phyloP scores from a whole-genome alignment of 2,888 invertebrate species.

The Cecidostiba fungosa region DNA sequence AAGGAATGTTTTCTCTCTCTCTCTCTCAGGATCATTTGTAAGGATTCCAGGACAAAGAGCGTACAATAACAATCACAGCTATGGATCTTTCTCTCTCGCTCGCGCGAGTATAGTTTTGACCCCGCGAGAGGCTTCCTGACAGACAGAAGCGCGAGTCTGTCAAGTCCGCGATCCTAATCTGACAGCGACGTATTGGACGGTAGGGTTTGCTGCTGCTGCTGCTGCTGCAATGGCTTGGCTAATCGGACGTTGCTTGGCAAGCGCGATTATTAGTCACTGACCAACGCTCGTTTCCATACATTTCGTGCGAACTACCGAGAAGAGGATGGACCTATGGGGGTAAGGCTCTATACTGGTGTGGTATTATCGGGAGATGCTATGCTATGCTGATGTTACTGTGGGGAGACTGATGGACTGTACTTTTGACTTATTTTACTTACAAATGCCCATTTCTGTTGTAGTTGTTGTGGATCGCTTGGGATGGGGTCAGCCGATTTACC shows the following conservation, averaged over 20 bases:
- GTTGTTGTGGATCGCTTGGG: background rate
- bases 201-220: slow-evolving; percentile 28
- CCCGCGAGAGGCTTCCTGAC: slow-evolving; percentile 69
- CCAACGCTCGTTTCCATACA: slow-evolving; percentile 73
- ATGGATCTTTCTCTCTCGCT: slow-evolving; percentile 69
- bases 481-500: too few relatives aligned
- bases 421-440: slow-evolving; percentile 49
- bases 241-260: slow-evolving; percentile 67
- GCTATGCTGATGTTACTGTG: background rate
- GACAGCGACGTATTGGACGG: slow-evolving; percentile 78
- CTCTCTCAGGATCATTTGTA: slow-evolving; percentile 73
- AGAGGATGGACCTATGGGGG: background rate
- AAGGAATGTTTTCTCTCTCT: slow-evolving; percentile 69
- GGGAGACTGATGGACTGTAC: slow-evolving; percentile 34
- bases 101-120: slow-evolving; percentile 45
- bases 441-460: slow-evolving; percentile 8
- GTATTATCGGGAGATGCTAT: background rate
- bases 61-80: slow-evolving; percentile 70
- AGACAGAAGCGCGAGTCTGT: slow-evolving; percentile 80
- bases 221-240: slow-evolving; percentile 56
- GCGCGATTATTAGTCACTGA: slow-evolving; percentile 74
- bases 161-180: slow-evolving; percentile 79
- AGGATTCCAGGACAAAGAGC: slow-evolving; percentile 77
- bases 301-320: slow-evolving; percentile 61
- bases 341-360: background rate